A percentile compares a stretch with the other conserved stretches of the same genome.
phyloP scores from a whole-genome alignment of 2,113 vertebrate species.

The Pteropus alecto region DNA sequence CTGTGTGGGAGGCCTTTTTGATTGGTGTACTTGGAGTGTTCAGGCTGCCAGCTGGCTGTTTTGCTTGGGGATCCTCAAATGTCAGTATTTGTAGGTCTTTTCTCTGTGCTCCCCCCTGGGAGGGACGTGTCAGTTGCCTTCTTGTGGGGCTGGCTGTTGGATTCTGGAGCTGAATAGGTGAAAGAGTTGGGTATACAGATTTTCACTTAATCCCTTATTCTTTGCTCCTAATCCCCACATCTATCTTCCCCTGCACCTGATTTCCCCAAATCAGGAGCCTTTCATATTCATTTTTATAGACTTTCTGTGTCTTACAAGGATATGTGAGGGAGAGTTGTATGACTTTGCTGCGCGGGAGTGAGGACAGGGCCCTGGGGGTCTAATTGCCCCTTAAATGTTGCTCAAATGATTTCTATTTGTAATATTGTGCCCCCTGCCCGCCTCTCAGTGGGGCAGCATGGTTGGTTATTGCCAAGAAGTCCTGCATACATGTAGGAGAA shows the following conservation, averaged over 20 bases:
- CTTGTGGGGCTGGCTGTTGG: not conserved
- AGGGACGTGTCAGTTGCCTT: not conserved
- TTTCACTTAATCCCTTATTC: not conserved
- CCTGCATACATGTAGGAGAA: not conserved
- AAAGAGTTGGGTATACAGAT: not conserved
- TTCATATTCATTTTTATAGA: not conserved
- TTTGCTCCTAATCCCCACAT: not conserved
- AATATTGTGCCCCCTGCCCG: not conserved
- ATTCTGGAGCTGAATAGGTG: not conserved
- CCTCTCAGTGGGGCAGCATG: not conserved
- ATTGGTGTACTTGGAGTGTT: not conserved
- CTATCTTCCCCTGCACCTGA: not conserved
- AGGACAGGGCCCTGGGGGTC: not conserved
- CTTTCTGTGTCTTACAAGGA: not conserved
- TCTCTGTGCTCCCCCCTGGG: not conserved
- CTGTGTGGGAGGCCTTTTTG: too few species aligned
- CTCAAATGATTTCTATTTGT: not conserved
- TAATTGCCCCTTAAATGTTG: not conserved
- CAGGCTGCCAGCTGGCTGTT: not conserved
- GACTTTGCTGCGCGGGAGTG: not conserved
- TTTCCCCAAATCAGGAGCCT: not conserved
- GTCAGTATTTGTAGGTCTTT: not conserved
- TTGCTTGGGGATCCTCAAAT: not conserved
- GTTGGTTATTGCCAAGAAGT: too few species aligned
- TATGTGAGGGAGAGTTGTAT: not conserved